A percentile compares a stretch with the other conserved stretches of the same genome.
These are phyloP conservation scores for Eublepharis macularius DNA, from an alignment of 2,113 vertebrate species.

Conservation along the genomic window DNA sequence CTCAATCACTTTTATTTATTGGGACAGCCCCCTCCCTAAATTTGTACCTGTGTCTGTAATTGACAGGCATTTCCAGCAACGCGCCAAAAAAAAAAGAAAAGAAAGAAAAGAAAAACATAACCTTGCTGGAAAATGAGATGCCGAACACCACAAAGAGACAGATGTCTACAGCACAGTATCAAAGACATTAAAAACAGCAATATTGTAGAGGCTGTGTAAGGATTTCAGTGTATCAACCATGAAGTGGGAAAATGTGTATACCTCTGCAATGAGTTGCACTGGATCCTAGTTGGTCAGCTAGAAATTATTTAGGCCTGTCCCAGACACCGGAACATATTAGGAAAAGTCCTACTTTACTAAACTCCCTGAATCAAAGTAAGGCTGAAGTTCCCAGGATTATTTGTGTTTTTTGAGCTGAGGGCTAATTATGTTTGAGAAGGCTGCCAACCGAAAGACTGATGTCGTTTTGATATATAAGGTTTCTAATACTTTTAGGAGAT, in stretches of 20 bases:
- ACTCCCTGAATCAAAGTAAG: too few relatives aligned
- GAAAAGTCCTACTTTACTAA: too few relatives aligned
- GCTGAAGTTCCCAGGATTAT: too few relatives aligned
- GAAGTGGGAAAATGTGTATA: neutral
- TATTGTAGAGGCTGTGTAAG: conserved; percentile 7
- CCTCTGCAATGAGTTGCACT: neutral
- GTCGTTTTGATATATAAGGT: too few relatives aligned
- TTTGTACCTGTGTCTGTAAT: conserved; percentile 57
- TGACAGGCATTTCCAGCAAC: conserved; percentile 46
- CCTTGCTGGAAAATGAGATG: conserved; percentile 41
- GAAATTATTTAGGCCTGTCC: too few relatives aligned
- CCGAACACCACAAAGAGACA: conserved; percentile 16
- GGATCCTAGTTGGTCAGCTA: neutral
- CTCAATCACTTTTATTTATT: conserved; percentile 64
- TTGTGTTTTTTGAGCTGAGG: too few relatives aligned
- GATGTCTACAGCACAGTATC: neutral
- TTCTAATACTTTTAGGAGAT: too few relatives aligned
- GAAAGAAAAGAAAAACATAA: conserved; percentile 33
- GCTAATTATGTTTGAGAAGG: too few relatives aligned
- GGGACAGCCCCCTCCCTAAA: conserved; percentile 49
- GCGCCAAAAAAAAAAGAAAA: conserved; percentile 30
- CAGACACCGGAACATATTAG: too few relatives aligned
- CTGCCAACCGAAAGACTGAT: too few relatives aligned
- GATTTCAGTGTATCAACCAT: conserved; percentile 29
- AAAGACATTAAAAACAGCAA: conserved; percentile 15